Evolutionary conservation across 2,113 vertebrate genomes (phyloP), one percentile per base, ranked within the genome.

Genomic region (Cyphotilapia sp.): DNA sequence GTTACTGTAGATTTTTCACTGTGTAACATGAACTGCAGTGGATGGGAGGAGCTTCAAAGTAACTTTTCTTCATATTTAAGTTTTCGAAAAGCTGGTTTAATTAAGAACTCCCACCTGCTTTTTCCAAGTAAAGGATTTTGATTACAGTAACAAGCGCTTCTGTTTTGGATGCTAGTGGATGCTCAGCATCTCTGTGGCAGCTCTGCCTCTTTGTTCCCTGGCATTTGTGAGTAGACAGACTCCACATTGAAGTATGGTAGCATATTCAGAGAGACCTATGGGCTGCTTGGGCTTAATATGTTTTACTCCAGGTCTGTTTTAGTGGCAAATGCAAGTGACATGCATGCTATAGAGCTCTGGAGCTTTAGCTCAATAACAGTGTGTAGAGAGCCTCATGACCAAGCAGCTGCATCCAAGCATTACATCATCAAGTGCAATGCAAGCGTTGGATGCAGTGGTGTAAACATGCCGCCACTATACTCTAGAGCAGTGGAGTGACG

Each of bases 201-300:
- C 17, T 66, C 61, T n/a, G 61, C 61, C 0, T 66, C 61, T 66
- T n/a, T 66, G 31, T 35, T 66, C 2, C 29, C 31, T n/a, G 59
- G 31, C 6, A 0, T 7, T 63, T 1, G 59, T 63, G 59, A n/a
- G 59, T 0, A 63, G 17, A 63, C 59, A 35, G 59, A n/a, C 31
- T 66, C 31, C 31, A 66, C 31, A 66, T 0, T 66, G 17, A 66
- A 0, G 59, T 0, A 12, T 35, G 31, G 1, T 1, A 2, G 4
- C 61, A n/a, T 35, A 5, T 66, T 66, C 61, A 66, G 61, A 35
- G 61, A 66, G 33, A 66, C 0, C 31, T n/a, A 3, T 0, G 0
- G 4, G 17, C 1, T 66, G 17, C 61, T 66, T 35, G 61, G 61
- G 31, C 4, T 66, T 19, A 35, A 35, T n/a, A 11, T 8, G 61